These are phyloP conservation scores for Oryctes rhinoceros DNA, from an alignment of 1,140 invertebrate genomes.

Conservation along the genomic window DNA sequence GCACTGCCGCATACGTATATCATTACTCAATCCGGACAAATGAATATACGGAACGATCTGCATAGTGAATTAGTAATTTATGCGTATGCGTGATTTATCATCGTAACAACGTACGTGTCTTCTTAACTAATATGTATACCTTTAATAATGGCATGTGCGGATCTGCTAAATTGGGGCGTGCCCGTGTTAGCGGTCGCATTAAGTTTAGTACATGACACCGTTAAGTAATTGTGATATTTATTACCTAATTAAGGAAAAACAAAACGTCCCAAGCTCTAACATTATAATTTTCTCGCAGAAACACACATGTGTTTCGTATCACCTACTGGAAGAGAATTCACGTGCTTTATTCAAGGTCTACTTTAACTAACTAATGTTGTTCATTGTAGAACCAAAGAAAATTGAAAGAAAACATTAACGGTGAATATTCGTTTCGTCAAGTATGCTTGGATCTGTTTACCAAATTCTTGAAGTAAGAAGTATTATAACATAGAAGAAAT, in stretches of 20 bases:
- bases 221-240: too few relatives aligned
- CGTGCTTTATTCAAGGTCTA: too few relatives aligned
- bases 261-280: not conserved
- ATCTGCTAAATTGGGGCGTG: slow-evolving; percentile 12
- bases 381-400: too few relatives aligned
- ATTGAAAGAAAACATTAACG: too few relatives aligned
- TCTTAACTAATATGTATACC: slow-evolving; percentile 40
- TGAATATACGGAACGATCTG: slow-evolving; percentile 38
- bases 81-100: slow-evolving; percentile 6
- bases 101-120: slow-evolving; percentile 36
- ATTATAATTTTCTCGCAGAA: not conserved
- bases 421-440: too few relatives aligned
- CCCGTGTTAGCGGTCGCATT: not conserved
- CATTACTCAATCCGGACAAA: slow-evolving; percentile 40
- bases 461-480: too few relatives aligned
- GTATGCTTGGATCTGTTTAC: too few relatives aligned
- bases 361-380: too few relatives aligned
- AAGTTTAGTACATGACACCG: not conserved
- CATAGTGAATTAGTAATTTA: slow-evolving; percentile 39
- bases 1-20: slow-evolving; percentile 29
- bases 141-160: slow-evolving; percentile 28
- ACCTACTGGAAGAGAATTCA: too few relatives aligned
- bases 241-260: not conserved
- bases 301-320: not conserved
- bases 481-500: too few relatives aligned